phyloP scores from a whole-genome alignment of 2,113 vertebrate genomes.

The Eclectus roratus region DNA sequence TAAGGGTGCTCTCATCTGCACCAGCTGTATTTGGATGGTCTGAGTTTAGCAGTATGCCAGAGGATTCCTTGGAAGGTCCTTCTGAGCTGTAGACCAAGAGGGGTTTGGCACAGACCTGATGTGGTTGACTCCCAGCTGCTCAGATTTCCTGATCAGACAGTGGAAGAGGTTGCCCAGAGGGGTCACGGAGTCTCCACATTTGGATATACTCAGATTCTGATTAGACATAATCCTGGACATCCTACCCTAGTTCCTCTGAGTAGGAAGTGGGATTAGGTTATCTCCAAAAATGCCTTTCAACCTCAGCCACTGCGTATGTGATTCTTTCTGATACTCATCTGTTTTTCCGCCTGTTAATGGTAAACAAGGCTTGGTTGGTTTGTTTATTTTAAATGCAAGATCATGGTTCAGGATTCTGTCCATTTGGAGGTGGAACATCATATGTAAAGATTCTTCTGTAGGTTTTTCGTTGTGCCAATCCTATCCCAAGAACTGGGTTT shows the following conservation, averaged over 20 bases:
- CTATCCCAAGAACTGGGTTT: background rate
- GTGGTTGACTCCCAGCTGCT: background rate
- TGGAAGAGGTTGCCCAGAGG: background rate
- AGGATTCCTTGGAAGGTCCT: background rate
- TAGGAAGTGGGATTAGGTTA: background rate
- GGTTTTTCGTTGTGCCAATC: background rate
- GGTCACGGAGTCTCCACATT: rapidly evolving
- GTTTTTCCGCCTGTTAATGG: background rate
- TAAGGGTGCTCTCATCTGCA: background rate
- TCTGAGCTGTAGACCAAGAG: background rate
- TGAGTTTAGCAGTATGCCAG: background rate
- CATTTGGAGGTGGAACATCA: background rate
- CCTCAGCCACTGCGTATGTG: background rate
- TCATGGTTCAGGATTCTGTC: background rate
- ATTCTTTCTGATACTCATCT: background rate
- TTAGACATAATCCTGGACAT: background rate
- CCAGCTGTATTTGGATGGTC: background rate
- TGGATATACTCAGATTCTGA: background rate
- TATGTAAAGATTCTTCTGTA: background rate
- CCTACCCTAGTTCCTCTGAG: background rate
- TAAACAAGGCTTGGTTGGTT: background rate
- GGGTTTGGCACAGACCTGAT: background rate
- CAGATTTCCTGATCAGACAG: background rate
- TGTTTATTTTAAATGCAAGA: background rate
- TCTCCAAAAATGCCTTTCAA: background rate